phyloP scores from a whole-genome alignment of 2,797 vertebrate genomes.

The Myotis pilosus region DNA sequence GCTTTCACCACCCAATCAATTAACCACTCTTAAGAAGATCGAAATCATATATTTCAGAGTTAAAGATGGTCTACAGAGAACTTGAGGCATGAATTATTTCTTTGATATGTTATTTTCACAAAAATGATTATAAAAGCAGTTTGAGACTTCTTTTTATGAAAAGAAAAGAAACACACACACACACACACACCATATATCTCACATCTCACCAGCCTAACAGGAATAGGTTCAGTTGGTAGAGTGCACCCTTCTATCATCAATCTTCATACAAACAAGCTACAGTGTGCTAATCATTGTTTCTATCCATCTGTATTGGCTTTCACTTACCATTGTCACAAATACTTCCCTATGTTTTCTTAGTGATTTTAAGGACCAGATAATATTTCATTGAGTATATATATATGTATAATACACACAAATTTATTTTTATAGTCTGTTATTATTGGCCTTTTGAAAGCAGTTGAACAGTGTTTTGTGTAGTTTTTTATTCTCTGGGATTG shows the following conservation, averaged over 20 bases:
- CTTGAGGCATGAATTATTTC: background rate
- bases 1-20: background rate
- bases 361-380: slow-evolving; percentile 8
- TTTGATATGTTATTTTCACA: background rate
- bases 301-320: background rate
- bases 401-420: background rate
- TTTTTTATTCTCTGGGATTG: slow-evolving; percentile 16
- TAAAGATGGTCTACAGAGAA: background rate
- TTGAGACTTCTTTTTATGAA: slow-evolving; percentile 23
- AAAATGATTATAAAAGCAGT: background rate
- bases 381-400: background rate
- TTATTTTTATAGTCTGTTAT: background rate
- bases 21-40: background rate
- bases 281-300: background rate
- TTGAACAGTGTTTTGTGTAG: background rate
- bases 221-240: background rate
- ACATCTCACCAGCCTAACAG: background rate
- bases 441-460: background rate
- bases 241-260: rapidly evolving
- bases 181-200: background rate
- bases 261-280: background rate
- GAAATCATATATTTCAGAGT: background rate
- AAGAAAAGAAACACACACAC: background rate
- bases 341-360: background rate
- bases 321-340: background rate